These are phyloP conservation scores for Megalurothrips usitatus DNA, from an alignment of 2,888 invertebrate genomes.

Conservation along the genomic window DNA sequence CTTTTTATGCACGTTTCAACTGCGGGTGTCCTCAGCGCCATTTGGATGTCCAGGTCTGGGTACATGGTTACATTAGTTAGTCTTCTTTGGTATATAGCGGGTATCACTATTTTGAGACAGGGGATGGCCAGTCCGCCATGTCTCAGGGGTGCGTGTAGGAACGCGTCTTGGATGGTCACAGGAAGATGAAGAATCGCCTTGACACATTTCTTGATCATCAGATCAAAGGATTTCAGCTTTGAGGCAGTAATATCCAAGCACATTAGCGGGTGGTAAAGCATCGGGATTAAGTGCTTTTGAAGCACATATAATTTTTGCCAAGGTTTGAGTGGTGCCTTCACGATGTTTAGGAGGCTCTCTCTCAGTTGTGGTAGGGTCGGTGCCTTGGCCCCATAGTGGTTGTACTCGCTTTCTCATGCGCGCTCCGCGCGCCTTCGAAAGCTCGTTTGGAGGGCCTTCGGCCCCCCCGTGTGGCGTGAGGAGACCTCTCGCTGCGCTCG, in stretches of 20 bases:
- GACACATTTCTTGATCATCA: conserved; percentile 40
- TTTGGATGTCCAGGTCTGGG: not conserved
- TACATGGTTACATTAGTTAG: too few species aligned
- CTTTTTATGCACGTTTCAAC: too few species aligned
- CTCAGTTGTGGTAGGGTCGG: conserved; percentile 33
- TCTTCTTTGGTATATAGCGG: too few species aligned
- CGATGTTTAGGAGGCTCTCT: conserved; percentile 40
- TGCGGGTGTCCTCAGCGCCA: too few species aligned
- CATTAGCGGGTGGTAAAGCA: conserved; percentile 43
- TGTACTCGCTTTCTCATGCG: too few species aligned
- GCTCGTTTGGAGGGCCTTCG: too few species aligned
- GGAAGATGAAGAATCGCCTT: conserved; percentile 42
- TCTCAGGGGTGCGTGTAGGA: too few species aligned
- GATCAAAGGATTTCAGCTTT: conserved; percentile 41
- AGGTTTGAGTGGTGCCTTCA: conserved; percentile 44
- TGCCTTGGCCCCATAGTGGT: not conserved
- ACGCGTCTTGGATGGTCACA: conserved; percentile 38
- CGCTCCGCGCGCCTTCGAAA: too few species aligned
- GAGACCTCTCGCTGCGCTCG: too few species aligned
- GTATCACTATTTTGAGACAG: too few species aligned
- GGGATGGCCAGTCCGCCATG: too few species aligned
- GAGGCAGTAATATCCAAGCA: conserved; percentile 39
- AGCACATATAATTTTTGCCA: conserved; percentile 44
- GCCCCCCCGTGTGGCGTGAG: too few species aligned
- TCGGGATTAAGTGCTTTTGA: conserved; percentile 44